Percentiles rank a stretch among this genome's conserved stretches.
These are phyloP conservation scores for Polyploca ridens DNA, from an alignment of 2,888 invertebrate species.

Conservation along the genomic window DNA sequence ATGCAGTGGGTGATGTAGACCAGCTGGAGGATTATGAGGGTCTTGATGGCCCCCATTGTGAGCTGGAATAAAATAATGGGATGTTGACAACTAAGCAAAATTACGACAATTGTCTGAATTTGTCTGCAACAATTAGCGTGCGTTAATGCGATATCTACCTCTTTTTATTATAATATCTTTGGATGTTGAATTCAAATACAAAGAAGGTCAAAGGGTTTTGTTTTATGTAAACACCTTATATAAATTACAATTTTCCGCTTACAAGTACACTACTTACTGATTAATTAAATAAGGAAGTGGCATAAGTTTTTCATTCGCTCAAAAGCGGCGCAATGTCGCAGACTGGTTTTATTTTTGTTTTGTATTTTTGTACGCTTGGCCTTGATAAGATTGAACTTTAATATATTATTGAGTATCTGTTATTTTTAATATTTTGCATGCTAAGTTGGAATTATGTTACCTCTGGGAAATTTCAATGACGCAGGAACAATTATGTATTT, in stretches of 20 bases:
- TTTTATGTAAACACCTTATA: too few species aligned
- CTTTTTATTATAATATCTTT: too few species aligned
- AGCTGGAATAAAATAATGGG: conserved; percentile 47
- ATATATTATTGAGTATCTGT: not conserved
- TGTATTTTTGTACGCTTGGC: not conserved
- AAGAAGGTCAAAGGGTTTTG: not conserved
- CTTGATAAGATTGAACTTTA: not conserved
- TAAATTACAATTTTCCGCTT: too few species aligned
- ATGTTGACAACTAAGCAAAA: too few species aligned
- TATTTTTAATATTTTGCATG: too few species aligned
- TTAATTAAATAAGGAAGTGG: conserved; percentile 2
- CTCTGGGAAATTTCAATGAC: too few species aligned
- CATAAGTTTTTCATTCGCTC: not conserved
- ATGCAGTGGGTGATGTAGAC: conserved; percentile 74
- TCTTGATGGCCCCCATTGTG: conserved; percentile 63
- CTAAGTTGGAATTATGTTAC: too few species aligned
- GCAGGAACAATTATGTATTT: too few species aligned
- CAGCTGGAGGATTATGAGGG: conserved; percentile 67
- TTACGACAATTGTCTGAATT: too few species aligned
- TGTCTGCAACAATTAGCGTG: too few species aligned
- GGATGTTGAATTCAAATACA: not conserved
- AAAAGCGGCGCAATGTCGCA: not conserved
- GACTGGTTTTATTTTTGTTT: not conserved
- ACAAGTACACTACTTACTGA: too few species aligned
- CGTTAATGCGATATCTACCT: too few species aligned